Conservation (phyloP, 2,888 invertebrate genomes). For the Sisyra terminalis region DNA sequence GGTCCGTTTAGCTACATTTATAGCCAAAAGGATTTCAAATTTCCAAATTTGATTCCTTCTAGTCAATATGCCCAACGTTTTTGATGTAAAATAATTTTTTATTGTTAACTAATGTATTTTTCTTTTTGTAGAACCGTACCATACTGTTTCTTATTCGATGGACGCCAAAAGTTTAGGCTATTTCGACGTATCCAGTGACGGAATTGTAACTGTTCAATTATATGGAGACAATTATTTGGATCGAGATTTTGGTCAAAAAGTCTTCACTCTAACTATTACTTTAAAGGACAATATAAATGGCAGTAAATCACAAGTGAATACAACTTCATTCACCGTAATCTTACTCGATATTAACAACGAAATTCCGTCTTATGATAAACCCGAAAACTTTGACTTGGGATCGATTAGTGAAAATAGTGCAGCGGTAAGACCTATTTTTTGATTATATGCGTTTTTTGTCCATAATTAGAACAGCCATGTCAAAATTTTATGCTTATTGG, state of each 20-base stretch:
- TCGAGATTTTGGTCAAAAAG: slow-evolving; percentile 30
- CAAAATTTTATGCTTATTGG: background rate
- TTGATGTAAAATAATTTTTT: no score
- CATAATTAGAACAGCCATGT: background rate
- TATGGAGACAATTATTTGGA: slow-evolving; percentile 30
- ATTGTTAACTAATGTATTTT: slow-evolving; percentile 2
- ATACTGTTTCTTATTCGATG: slow-evolving; percentile 35
- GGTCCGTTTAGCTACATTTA: no score
- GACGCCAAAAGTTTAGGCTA: slow-evolving; percentile 30
- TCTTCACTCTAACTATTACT: slow-evolving; percentile 30
- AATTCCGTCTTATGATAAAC: slow-evolving; percentile 24
- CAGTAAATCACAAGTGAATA: slow-evolving; percentile 15
- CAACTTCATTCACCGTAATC: slow-evolving; percentile 27
- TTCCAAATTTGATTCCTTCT: no score
- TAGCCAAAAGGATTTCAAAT: no score
- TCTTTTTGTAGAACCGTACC: slow-evolving; percentile 28
- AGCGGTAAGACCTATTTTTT: slow-evolving; percentile 14
- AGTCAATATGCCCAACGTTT: no score
- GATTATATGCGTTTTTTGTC: background rate
- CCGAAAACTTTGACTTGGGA: background rate
- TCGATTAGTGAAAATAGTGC: slow-evolving; percentile 12
- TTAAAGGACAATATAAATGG: slow-evolving; percentile 33
- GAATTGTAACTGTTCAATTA: slow-evolving; percentile 29
- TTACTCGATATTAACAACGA: slow-evolving; percentile 45
- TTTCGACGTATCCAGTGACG: slow-evolving; percentile 33